Evolutionary conservation across 2,888 invertebrate genomes (phyloP).

Genomic region (Toxonevra muliebris): DNA sequence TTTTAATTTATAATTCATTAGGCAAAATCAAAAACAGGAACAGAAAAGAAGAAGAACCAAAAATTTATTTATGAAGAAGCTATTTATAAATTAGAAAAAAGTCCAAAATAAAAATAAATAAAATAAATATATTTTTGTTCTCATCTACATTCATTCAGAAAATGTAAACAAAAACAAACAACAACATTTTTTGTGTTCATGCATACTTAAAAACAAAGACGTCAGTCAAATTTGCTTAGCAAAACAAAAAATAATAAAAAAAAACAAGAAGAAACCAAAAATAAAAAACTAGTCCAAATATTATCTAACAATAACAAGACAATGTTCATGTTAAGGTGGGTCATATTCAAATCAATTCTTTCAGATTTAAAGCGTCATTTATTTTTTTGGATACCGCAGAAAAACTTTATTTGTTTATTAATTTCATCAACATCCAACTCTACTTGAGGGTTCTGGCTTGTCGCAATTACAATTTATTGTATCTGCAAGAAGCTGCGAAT

Average conservation of each 20-base stretch:
- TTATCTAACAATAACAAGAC: no score
- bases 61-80: no score
- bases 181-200: not conserved
- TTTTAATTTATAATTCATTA: no score
- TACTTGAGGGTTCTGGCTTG: no score
- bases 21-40: no score
- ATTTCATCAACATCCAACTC: no score
- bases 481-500: no score
- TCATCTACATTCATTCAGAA: not conserved
- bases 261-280: no score
- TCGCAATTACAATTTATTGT: no score
- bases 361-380: conserved; percentile 13
- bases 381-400: not conserved
- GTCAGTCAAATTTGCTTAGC: not conserved
- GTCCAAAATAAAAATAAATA: not conserved
- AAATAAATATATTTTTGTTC: not conserved
- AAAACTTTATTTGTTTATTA: not conserved
- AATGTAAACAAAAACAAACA: not conserved
- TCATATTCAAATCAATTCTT: not conserved
- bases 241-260: not conserved
- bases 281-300: not conserved
- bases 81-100: no score
- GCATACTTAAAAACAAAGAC: not conserved
- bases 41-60: no score
- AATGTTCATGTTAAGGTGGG: not conserved